Evolutionary conservation across 1,140 invertebrate genomes (phyloP).

Genomic region (Coelopa frigida): DNA sequence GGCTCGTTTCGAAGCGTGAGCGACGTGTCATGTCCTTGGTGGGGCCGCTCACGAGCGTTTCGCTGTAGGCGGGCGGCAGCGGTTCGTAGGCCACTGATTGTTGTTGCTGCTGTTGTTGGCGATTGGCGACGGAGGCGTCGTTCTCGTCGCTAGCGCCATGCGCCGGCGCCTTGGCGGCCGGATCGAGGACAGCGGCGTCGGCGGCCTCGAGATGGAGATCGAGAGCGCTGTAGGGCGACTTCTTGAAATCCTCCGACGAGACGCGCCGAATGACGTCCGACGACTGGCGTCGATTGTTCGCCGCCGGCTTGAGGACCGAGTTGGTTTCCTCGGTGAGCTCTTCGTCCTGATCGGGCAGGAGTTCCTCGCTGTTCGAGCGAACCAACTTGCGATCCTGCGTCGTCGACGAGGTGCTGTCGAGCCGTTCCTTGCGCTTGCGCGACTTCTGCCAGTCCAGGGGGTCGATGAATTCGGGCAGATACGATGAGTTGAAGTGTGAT

Average conservation of each 20-base stretch:
- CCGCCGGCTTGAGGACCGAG: background rate
- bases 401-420: slow-evolving; percentile 57
- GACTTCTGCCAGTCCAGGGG: slow-evolving; percentile 43
- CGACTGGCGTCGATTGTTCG: too few species aligned
- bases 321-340: too few species aligned
- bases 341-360: slow-evolving; percentile 40
- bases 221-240: slow-evolving; percentile 18
- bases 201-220: slow-evolving; percentile 28
- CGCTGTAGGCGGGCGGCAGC: slow-evolving; percentile 5
- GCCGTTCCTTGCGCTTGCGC: slow-evolving; percentile 70
- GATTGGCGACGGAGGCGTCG: slow-evolving; percentile 30
- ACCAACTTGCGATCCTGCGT: slow-evolving; percentile 68
- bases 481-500: slow-evolving; percentile 43
- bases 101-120: slow-evolving; percentile 11
- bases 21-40: slow-evolving; percentile 26
- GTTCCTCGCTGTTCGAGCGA: slow-evolving; percentile 66
- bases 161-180: slow-evolving; percentile 20
- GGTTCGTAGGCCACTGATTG: background rate
- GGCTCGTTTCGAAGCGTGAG: slow-evolving; percentile 35
- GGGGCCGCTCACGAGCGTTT: slow-evolving; percentile 7
- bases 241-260: slow-evolving; percentile 40
- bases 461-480: slow-evolving; percentile 41
- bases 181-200: slow-evolving; percentile 18
- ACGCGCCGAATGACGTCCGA: slow-evolving; percentile 36
- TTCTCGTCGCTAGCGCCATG: slow-evolving; percentile 21